Percentiles rank a stretch among this genome's conserved stretches.
Conservation (phyloP, 2,888 invertebrate genomes). For the Halictus ligatus region DNA sequence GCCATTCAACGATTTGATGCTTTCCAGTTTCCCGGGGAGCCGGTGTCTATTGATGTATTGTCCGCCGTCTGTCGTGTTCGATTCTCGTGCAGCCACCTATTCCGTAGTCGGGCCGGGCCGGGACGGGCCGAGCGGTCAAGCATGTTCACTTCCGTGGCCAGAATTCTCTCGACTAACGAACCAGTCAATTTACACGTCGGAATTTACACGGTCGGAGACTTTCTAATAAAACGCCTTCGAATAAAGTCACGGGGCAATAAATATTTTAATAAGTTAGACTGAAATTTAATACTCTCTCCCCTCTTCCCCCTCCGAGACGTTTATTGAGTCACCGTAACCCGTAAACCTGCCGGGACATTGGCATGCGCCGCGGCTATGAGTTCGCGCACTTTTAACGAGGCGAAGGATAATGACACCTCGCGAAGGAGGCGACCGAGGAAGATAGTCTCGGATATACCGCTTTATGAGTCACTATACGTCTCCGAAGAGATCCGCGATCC, state of each 20-base stretch:
- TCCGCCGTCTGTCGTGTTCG: not conserved
- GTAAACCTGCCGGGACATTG: not conserved
- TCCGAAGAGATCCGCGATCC: not conserved
- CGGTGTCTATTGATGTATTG: not conserved
- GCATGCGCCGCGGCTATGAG: not conserved
- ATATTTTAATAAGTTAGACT: not conserved
- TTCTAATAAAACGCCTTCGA: not conserved
- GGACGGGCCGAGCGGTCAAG: not conserved
- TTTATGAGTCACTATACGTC: too few relatives aligned
- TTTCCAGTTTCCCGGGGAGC: not conserved
- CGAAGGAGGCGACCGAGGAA: not conserved
- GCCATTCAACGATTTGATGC: slow-evolving; percentile 44
- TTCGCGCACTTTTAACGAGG: not conserved
- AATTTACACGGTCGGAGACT: not conserved
- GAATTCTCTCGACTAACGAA: not conserved
- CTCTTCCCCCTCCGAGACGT: not conserved
- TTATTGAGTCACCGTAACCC: not conserved
- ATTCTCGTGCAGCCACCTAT: not conserved
- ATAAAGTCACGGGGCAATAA: not conserved
- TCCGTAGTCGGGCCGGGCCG: not conserved
- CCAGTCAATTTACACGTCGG: not conserved
- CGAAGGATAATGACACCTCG: not conserved
- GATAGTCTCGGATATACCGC: not conserved
- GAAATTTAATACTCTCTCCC: not conserved
- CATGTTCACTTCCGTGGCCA: too few relatives aligned